Evolutionary conservation across 1,140 invertebrate genomes (phyloP).

Genomic region (Agrilus planipennis): DNA sequence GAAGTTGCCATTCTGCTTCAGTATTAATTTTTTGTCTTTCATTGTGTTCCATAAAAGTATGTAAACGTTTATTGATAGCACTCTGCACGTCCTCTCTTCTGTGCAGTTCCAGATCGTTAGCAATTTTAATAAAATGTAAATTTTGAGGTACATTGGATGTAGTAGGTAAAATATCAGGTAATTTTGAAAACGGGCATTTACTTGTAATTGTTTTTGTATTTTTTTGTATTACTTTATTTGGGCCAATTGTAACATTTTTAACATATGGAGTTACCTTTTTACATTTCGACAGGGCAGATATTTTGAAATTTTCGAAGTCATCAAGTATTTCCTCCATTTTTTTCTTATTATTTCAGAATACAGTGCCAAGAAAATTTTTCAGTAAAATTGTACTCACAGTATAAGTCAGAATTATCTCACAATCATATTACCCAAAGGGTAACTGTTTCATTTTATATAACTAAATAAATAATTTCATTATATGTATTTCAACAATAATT

Average conservation of each 20-base stretch:
- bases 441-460: no score
- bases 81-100: constrained; percentile 24
- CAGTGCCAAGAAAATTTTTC: no score
- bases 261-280: constrained; percentile 24
- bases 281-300: constrained; percentile 34
- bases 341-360: no score
- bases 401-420: no score
- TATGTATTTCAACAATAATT: no score
- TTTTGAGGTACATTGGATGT: constrained; percentile 7
- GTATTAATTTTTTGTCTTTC: constrained; percentile 14
- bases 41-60: constrained; percentile 19
- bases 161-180: constrained; percentile 1
- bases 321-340: constrained; percentile 23
- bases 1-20: constrained; percentile 26
- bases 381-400: no score
- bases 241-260: constrained; percentile 30
- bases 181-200: constrained; percentile 2
- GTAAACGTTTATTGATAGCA: constrained; percentile 15
- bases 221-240: constrained; percentile 23
- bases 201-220: constrained; percentile 11
- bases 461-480: no score
- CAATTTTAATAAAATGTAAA: constrained; percentile 15
- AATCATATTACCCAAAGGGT: no score
- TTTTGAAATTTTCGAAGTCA: constrained; percentile 33
- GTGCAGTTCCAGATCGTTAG: constrained; percentile 21